phyloP scores from a whole-genome alignment of 2,888 invertebrate genomes.

The Drosophila lutescens region DNA sequence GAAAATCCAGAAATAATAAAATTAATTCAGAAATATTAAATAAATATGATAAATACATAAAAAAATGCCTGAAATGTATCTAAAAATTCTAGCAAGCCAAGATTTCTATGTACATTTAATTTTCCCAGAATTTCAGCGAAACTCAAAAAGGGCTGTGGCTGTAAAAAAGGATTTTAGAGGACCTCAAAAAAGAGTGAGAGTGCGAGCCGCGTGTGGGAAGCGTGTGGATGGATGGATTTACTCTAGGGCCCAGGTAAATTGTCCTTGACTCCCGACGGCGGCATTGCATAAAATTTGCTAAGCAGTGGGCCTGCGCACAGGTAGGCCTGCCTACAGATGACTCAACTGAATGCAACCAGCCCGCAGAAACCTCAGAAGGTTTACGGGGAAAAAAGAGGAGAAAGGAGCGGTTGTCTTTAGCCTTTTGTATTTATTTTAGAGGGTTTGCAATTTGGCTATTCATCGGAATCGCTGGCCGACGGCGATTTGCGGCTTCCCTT shows the following conservation, averaged over 20 bases:
- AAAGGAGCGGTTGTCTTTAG: constrained; percentile 24
- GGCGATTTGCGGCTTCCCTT: neutral
- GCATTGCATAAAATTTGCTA: constrained; percentile 68
- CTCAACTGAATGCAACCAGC: constrained; percentile 72
- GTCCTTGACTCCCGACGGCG: constrained; percentile 57
- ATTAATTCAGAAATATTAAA: too few species aligned
- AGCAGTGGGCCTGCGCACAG: constrained; percentile 43
- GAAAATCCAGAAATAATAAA: too few species aligned
- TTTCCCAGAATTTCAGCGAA: constrained; percentile 13
- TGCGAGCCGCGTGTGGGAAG: constrained; percentile 70
- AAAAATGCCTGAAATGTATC: too few species aligned
- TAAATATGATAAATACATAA: too few species aligned
- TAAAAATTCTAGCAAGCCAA: neutral
- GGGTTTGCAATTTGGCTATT: constrained; percentile 5
- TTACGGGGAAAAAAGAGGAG: constrained; percentile 1
- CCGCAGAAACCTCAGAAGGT: constrained; percentile 66
- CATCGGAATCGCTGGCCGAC: constrained; percentile 1
- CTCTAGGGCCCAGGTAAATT: constrained; percentile 48
- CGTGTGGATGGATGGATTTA: constrained; percentile 45
- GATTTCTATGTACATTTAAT: neutral
- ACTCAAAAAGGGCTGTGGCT: constrained; percentile 19
- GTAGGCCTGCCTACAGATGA: constrained; percentile 60
- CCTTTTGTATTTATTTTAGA: constrained; percentile 22
- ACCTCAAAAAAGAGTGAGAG: constrained; percentile 46
- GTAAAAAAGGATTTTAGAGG: constrained; percentile 46